Conservation (phyloP, 2,888 invertebrate genomes). For the Phymatocera aterrima region DNA sequence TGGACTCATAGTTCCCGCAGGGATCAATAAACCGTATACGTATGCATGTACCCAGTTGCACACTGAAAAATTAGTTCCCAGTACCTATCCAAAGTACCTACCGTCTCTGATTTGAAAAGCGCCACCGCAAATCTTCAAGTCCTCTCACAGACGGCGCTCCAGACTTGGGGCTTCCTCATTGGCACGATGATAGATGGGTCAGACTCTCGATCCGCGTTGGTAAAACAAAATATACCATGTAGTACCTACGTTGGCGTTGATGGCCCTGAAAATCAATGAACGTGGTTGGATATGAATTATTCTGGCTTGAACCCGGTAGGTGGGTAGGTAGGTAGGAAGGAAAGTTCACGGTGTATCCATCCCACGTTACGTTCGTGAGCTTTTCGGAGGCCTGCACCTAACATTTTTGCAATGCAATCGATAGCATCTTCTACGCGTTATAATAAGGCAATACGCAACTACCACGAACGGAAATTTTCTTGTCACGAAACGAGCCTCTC, state of each 20-base stretch:
- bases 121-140: conserved; percentile 11
- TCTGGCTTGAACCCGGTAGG: conserved; percentile 11
- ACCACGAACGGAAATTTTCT: background rate
- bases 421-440: background rate
- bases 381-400: background rate
- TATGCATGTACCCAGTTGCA: background rate
- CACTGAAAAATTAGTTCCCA: background rate
- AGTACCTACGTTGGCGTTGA: background rate
- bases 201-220: conserved; percentile 19
- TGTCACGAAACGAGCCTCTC: background rate
- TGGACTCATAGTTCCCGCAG: background rate
- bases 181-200: conserved; percentile 20
- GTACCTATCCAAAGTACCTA: background rate
- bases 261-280: conserved; percentile 29
- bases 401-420: conserved; percentile 26
- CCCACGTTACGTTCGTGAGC: background rate
- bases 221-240: background rate
- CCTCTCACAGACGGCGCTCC: conserved; percentile 11
- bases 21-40: background rate
- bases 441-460: background rate
- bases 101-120: background rate
- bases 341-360: background rate
- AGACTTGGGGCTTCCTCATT: conserved; percentile 10
- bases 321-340: no score
- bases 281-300: conserved; percentile 1